A percentile compares a stretch with the other conserved stretches of the same genome.
Evolutionary conservation across 1,140 invertebrate species (phyloP).

Genomic region (Drosophila kurseongensis): DNA sequence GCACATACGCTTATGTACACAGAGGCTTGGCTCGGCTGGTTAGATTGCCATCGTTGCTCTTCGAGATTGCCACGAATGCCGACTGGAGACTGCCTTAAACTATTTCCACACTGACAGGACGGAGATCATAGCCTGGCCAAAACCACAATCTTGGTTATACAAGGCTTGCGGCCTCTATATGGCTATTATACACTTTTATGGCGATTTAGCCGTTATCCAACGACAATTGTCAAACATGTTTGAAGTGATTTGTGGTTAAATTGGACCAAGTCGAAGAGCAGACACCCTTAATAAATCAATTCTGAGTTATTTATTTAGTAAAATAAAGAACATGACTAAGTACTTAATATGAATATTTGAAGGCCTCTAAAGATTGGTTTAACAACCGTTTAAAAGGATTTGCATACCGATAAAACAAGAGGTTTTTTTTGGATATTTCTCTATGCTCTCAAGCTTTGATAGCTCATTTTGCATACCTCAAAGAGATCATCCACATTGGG

Average conservation of each 20-base stretch:
- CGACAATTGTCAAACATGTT: constrained; percentile 39
- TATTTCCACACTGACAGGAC: constrained; percentile 14
- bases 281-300: constrained; percentile 2
- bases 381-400: too few species aligned
- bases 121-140: constrained; percentile 25
- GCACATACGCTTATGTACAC: constrained; percentile 10
- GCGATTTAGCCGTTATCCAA: constrained; percentile 49
- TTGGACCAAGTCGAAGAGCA: not conserved
- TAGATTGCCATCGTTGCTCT: constrained; percentile 35
- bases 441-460: not conserved
- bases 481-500: constrained; percentile 1
- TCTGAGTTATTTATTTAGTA: too few species aligned
- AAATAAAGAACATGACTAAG: too few species aligned
- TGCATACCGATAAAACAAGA: not conserved
- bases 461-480: constrained; percentile 5
- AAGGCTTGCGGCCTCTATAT: constrained; percentile 29
- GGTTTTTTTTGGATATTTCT: too few species aligned
- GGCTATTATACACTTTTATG: constrained; percentile 48
- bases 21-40: constrained; percentile 1
- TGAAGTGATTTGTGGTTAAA: constrained; percentile 23
- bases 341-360: too few species aligned
- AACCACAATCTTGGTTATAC: constrained; percentile 20
- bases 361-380: too few species aligned
- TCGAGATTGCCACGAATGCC: constrained; percentile 28
- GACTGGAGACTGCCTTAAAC: constrained; percentile 38